These are phyloP conservation scores for Drosophila melanica DNA, from an alignment of 1,140 invertebrate species.

Conservation along the genomic window DNA sequence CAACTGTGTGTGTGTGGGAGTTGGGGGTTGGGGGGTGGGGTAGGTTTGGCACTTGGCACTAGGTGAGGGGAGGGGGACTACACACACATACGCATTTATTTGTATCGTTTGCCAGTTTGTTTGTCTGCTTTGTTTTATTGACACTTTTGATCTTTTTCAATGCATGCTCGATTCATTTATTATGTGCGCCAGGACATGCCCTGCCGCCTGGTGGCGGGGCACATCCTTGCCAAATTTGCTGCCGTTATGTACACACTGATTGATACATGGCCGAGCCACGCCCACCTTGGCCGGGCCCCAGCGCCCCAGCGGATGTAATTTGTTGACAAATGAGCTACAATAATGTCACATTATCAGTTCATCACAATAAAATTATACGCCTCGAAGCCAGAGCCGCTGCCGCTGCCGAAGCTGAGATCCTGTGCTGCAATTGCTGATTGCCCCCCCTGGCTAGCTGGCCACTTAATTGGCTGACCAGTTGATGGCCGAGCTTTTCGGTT, in stretches of 20 bases:
- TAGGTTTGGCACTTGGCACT: too few species aligned
- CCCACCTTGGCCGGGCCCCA: constrained; percentile 44
- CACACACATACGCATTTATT: constrained; percentile 5
- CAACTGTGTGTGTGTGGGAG: constrained; percentile 1
- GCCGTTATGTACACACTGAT: constrained; percentile 64
- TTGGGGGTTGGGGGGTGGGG: not conserved
- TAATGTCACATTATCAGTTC: constrained; percentile 82
- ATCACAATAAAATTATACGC: constrained; percentile 81
- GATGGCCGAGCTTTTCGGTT: constrained; percentile 21
- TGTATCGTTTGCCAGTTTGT: constrained; percentile 46
- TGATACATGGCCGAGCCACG: constrained; percentile 65
- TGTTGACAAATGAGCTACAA: constrained; percentile 81
- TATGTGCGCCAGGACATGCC: constrained; percentile 46
- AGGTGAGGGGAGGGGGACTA: not conserved
- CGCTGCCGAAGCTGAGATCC: not conserved
- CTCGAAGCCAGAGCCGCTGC: constrained; percentile 12
- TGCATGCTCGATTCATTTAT: constrained; percentile 76
- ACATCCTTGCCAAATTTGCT: constrained; percentile 45
- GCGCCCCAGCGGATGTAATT: constrained; percentile 61
- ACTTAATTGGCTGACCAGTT: constrained; percentile 48
- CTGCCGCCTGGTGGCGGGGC: not conserved
- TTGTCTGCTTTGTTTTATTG: constrained; percentile 78
- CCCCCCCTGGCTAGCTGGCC: constrained; percentile 7
- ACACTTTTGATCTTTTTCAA: constrained; percentile 80
- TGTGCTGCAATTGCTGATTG: constrained; percentile 44